These are phyloP conservation scores for Halcyon malimbica DNA, from an alignment of 2,113 vertebrate species.

Conservation along the genomic window DNA sequence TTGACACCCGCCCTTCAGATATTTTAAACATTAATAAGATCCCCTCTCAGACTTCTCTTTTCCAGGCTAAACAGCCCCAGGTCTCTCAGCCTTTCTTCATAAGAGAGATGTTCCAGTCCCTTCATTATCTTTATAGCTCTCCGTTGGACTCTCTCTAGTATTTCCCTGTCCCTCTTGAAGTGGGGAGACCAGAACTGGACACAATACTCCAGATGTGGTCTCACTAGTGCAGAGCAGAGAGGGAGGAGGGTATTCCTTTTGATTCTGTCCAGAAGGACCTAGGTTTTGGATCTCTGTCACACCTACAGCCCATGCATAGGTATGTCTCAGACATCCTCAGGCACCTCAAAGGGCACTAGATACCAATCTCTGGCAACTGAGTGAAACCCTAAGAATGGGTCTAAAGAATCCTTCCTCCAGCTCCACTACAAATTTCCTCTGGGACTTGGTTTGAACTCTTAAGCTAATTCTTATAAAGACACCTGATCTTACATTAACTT, in stretches of 20 bases:
- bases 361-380: background rate
- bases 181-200: too few species aligned
- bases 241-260: background rate
- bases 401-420: background rate
- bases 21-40: too few species aligned
- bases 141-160: too few species aligned
- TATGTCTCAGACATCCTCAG: background rate
- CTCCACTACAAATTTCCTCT: background rate
- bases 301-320: background rate
- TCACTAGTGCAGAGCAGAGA: too few species aligned
- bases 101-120: too few species aligned
- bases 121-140: too few species aligned
- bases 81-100: too few species aligned
- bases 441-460: background rate
- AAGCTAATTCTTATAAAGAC: background rate
- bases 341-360: background rate
- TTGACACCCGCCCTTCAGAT: too few species aligned
- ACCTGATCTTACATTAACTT: background rate
- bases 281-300: background rate
- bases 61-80: too few species aligned
- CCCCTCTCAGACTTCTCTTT: too few species aligned
- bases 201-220: too few species aligned
- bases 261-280: background rate
- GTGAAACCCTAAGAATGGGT: background rate
- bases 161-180: too few species aligned